These are phyloP conservation scores for Frankliniella intonsa DNA, from an alignment of 2,888 invertebrate species.

Conservation along the genomic window DNA sequence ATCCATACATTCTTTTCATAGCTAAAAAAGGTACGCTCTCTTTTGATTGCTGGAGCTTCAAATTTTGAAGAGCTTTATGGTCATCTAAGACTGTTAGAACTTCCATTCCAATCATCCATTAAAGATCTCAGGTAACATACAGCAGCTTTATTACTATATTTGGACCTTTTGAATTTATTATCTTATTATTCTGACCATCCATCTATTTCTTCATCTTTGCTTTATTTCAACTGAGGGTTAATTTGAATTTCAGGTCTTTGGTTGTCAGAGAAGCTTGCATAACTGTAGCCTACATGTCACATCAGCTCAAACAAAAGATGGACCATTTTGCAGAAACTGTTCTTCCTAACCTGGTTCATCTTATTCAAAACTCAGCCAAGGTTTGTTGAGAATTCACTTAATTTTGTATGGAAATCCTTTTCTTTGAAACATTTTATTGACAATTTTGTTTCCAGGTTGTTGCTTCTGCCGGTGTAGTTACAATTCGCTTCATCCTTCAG, in stretches of 20 bases:
- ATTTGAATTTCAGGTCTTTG: slow-evolving; percentile 57
- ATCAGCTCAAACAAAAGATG: slow-evolving; percentile 73
- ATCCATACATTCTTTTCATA: slow-evolving; percentile 46
- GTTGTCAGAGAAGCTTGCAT: slow-evolving; percentile 95
- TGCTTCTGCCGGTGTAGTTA: slow-evolving; percentile 80
- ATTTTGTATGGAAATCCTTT: slow-evolving; percentile 16
- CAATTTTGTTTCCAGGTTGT: slow-evolving; percentile 60
- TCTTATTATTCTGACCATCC: neutral
- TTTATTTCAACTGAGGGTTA: neutral
- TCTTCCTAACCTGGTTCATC: slow-evolving; percentile 75
- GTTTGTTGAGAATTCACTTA: slow-evolving; percentile 48
- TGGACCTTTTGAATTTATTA: neutral
- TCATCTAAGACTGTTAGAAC: slow-evolving; percentile 71
- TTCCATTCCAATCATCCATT: slow-evolving; percentile 73
- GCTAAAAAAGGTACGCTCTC: slow-evolving; percentile 79
- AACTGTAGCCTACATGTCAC: slow-evolving; percentile 87
- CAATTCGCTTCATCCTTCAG: slow-evolving; percentile 82
- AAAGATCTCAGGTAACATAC: slow-evolving; percentile 67
- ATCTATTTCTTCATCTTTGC: neutral
- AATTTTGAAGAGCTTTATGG: slow-evolving; percentile 68
- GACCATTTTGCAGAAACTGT: slow-evolving; percentile 83
- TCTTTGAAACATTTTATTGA: slow-evolving; percentile 18
- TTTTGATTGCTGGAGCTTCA: slow-evolving; percentile 75
- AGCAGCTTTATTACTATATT: slow-evolving; percentile 7
- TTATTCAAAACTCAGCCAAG: slow-evolving; percentile 95